Percentiles rank a stretch among this genome's conserved stretches.
These are phyloP conservation scores for Leptoclinus maculatus DNA, from an alignment of 2,797 vertebrate genomes.

Conservation along the genomic window DNA sequence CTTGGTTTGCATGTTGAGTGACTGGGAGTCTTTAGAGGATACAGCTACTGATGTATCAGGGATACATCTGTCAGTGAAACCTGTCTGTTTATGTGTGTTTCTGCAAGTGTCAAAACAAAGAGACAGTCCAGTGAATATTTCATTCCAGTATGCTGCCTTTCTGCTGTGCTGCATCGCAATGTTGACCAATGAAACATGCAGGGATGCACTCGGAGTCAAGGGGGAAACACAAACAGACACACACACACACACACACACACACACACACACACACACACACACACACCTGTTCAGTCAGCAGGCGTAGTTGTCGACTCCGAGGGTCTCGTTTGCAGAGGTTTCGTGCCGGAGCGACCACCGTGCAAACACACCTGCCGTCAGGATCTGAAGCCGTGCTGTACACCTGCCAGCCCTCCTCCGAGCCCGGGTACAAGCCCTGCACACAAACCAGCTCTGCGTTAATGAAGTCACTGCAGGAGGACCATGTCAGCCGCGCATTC, in stretches of 20 bases:
- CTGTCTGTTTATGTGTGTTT: constrained; percentile 46
- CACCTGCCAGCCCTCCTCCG: constrained; percentile 97
- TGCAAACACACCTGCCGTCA: constrained; percentile 94
- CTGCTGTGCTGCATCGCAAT: constrained; percentile 46
- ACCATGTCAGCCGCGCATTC: not conserved
- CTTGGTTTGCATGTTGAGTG: constrained; percentile 50
- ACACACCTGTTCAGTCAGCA: constrained; percentile 93
- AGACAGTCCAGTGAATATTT: constrained; percentile 72
- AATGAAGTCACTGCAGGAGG: constrained; percentile 32
- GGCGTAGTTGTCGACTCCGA: constrained; percentile 91
- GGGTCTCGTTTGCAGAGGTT: constrained; percentile 94
- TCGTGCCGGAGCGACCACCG: constrained; percentile 93
- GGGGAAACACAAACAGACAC: not conserved
- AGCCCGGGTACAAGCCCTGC: constrained; percentile 90
- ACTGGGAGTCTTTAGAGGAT: constrained; percentile 53
- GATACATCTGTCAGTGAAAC: constrained; percentile 59
- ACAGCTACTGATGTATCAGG: constrained; percentile 60
- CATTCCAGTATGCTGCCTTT: constrained; percentile 56
- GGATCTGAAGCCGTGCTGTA: constrained; percentile 96
- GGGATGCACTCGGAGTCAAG: constrained; percentile 17
- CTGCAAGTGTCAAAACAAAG: constrained; percentile 69
- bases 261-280: constrained; percentile 29
- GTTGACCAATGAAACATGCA: constrained; percentile 56
- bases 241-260: constrained; percentile 32
- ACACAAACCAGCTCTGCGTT: constrained; percentile 46